Evolutionary conservation across 2,797 vertebrate species (phyloP).

Genomic region (Aplochiton taeniatus): DNA sequence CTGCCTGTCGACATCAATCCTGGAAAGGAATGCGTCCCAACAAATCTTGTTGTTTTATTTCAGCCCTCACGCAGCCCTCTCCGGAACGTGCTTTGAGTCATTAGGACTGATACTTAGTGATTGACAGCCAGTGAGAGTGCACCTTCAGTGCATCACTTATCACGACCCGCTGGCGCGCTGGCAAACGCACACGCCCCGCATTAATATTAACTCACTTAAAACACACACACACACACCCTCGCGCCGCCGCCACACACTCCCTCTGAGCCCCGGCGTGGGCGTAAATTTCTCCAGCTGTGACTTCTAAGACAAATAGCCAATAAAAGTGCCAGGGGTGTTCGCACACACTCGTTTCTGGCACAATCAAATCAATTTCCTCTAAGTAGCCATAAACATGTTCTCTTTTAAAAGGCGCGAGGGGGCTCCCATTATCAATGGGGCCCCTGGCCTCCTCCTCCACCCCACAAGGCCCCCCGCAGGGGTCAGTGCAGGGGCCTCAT

Average conservation of each 20-base stretch:
- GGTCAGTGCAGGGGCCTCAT: slow-evolving; percentile 84
- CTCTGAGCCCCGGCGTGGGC: slow-evolving; percentile 58
- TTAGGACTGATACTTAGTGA: slow-evolving; percentile 73
- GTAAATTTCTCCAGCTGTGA: slow-evolving; percentile 78
- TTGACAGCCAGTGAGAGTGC: slow-evolving; percentile 79
- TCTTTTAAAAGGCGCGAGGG: slow-evolving; percentile 91
- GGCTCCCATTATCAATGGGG: slow-evolving; percentile 83
- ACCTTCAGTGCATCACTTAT: slow-evolving; percentile 73
- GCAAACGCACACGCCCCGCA: slow-evolving; percentile 25
- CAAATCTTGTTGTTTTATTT: slow-evolving; percentile 76
- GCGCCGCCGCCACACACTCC: slow-evolving; percentile 11
- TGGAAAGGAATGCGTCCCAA: slow-evolving; percentile 71
- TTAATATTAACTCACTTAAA: neutral
- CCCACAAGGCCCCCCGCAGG: slow-evolving; percentile 76
- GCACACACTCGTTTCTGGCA: slow-evolving; percentile 87
- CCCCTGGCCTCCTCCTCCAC: slow-evolving; percentile 77
- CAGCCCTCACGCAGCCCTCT: slow-evolving; percentile 43
- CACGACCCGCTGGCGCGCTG: slow-evolving; percentile 51
- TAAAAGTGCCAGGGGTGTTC: slow-evolving; percentile 96
- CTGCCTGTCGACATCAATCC: slow-evolving; percentile 73
- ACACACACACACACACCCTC: neutral
- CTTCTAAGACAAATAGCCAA: slow-evolving; percentile 86
- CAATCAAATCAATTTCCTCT: slow-evolving; percentile 99
- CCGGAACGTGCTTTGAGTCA: slow-evolving; percentile 76
- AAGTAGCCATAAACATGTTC: slow-evolving; percentile 99